Evolutionary conservation across 2,888 invertebrate genomes (phyloP), one percentile per base, ranked within the genome.

Genomic region (Stenurella melanura): DNA sequence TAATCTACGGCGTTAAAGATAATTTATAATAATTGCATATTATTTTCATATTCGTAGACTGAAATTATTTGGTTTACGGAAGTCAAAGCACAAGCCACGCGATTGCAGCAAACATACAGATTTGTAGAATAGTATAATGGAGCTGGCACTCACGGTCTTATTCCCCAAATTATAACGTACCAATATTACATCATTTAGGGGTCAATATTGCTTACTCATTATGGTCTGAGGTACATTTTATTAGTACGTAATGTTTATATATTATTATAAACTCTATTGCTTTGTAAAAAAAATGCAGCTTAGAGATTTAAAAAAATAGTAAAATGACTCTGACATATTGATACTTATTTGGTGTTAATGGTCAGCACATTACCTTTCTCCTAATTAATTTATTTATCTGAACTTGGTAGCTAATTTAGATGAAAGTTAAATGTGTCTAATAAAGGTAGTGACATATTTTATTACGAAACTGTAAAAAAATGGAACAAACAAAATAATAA

Each of bases 111-210:
- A n/a, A 15, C n/a, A n/a, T 6, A n/a, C 50, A 50, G n/a, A 50
- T 15, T 50, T 50, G 5, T 50, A 50, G n/a, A 15, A 1, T 50
- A 15, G n/a, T 50, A 4, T 15, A 50, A 42, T 42, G 15, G 42
- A 11, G 3, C 42, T n/a, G n/a, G 50, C 12, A n/a, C n/a, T 50
- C 50, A 50, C n/a, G 50, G n/a, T 50, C 50, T 50, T n/a, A 50
- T n/a, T n/a, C 12, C 1, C 50, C 50, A 50, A 50, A 50, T 15
- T 50, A 50, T 11, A 10, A 4, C n/a, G 50, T 15, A 50, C n/a
- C n/a, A 6, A n/a, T 50, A 50, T 50, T 50, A 50, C 50, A 50
- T n/a, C n/a, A 50, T n/a, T 50, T 50, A 50, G n/a, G n/a, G 50
- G 50, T 50, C 12, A n/a, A 50, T n/a, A 50, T 7, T n/a, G n/a